Evolutionary conservation across 2,113 vertebrate genomes (phyloP).

Genomic region (Nycticorax nycticorax): DNA sequence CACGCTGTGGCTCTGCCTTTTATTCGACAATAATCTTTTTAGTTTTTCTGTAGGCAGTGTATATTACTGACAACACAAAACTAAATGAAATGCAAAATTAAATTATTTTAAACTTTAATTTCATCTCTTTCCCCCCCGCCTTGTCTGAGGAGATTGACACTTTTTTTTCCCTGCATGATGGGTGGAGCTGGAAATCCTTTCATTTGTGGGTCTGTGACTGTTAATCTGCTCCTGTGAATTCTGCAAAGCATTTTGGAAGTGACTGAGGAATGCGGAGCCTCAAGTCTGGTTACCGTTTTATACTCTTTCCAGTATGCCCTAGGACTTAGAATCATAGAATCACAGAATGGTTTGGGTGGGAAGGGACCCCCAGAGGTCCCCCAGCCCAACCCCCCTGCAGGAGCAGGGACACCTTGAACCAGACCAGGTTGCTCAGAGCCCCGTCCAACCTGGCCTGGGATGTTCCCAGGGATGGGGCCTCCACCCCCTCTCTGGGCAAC

Average conservation of each 20-base stretch:
- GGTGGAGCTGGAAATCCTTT: conserved; percentile 4
- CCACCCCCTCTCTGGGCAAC: no score
- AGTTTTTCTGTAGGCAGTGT: background rate
- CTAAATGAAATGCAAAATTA: background rate
- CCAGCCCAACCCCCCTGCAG: no score
- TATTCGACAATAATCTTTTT: background rate
- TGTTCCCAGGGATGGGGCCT: no score
- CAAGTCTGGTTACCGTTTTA: background rate
- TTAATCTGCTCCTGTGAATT: conserved; percentile 16
- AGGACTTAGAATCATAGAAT: background rate
- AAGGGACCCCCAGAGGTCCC: no score
- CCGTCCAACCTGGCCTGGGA: no score
- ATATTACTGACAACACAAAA: background rate
- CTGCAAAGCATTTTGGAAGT: background rate
- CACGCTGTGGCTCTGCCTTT: background rate
- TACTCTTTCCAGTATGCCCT: background rate
- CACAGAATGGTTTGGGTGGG: no score
- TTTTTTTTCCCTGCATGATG: background rate
- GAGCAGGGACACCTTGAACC: no score
- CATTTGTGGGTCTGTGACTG: background rate
- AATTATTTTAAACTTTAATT: conserved; percentile 8
- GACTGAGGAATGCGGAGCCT: background rate
- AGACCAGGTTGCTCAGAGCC: no score
- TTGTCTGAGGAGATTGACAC: background rate
- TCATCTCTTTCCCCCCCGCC: background rate